Base-by-base conservation (phyloP, 2,888 invertebrate species). In the Stenurella melanura region DNA sequence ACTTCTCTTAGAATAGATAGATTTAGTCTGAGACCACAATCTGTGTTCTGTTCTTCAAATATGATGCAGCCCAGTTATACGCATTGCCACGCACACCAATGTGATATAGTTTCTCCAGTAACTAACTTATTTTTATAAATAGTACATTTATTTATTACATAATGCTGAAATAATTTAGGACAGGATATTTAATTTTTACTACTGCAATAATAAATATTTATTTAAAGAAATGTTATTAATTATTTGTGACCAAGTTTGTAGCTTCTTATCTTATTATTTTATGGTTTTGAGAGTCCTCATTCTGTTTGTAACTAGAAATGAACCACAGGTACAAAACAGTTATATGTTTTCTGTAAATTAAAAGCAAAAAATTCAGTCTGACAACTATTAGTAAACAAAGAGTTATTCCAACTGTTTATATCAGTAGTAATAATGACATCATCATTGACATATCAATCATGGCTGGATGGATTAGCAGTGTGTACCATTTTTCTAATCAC, bases 371-470 rank as follows among this genome's bases (percentile, higher is more conserved):
- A 50, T 50, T 15, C 6, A n/a, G n/a, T 50, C n/a, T 17, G n/a
- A 26, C 21, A 15, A 34, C 7, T 34, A 34, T 34, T 42, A 42
- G 5, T 50, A 50, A n/a, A 50, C n/a, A 15, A 42, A 50, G 6
- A n/a, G 15, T 50, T 50, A 50, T 17, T 4, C n/a, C n/a, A 15
- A 50, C n/a, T 50, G n/a, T n/a, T 50, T n/a, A n/a, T 50, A 50
- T 50, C 50, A 50, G 50, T n/a, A n/a, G n/a, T n/a, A 12, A 50
- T 50, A 50, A 50, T 50, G 50, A 50, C 50, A 50, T 50, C 50
- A 50, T 50, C 15, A 15, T 15, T 3, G n/a, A n/a, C n/a, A 50
- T n/a, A 50, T 6, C 42, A 12, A 42, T 42, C 12, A 9, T 38
- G 1, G 10, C 9, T 42, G 15, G 1, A 42, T 42, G 12, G 12